Percentiles rank a stretch among this genome's conserved stretches.
Conservation (phyloP, 2,113 vertebrate genomes). For the Neolamprologus brichardi region DNA sequence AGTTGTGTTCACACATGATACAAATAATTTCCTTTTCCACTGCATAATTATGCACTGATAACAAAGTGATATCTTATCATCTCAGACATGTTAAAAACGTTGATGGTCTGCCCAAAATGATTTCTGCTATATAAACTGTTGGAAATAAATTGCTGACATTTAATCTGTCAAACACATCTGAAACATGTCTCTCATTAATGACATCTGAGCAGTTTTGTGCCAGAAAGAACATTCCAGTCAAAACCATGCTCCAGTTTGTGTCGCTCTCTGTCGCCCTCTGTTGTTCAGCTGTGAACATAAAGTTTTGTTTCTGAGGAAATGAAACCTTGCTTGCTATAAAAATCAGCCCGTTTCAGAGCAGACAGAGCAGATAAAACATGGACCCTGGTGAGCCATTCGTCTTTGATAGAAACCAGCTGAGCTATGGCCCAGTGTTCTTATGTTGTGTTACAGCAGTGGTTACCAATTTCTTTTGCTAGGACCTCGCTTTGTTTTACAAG, state of each 20-base stretch:
- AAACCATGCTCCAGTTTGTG: background rate
- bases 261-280: background rate
- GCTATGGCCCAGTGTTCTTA: background rate
- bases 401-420: background rate
- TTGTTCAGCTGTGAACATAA: background rate
- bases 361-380: background rate
- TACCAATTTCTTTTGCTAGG: background rate
- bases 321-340: background rate
- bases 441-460: background rate
- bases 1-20: background rate
- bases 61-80: background rate
- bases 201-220: background rate
- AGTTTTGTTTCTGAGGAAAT: background rate
- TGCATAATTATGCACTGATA: accelerated
- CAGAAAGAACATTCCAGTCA: background rate
- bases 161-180: background rate
- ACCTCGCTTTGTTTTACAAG: background rate
- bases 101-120: background rate
- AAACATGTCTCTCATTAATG: background rate
- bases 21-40: background rate
- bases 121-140: background rate
- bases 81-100: background rate
- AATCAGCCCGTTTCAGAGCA: background rate
- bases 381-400: background rate
- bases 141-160: background rate